phyloP scores from a whole-genome alignment of 1,140 invertebrate species.

The Cydia pomonella region DNA sequence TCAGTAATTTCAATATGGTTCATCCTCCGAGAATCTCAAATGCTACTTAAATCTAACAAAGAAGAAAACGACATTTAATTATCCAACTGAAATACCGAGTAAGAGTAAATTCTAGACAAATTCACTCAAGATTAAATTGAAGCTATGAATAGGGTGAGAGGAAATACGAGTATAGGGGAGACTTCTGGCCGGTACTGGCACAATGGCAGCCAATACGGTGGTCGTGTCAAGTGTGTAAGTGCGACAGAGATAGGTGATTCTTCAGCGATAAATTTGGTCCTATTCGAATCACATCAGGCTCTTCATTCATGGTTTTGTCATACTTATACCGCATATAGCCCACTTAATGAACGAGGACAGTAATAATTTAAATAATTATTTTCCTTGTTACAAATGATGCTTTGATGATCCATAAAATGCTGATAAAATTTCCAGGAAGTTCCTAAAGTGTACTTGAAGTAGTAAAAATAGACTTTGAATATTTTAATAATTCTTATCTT shows the following conservation, averaged over 20 bases:
- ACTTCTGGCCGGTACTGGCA: neutral
- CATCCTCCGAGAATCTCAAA: neutral
- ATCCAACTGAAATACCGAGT: neutral
- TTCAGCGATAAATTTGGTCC: neutral
- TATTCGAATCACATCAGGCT: neutral
- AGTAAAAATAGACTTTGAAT: too few species aligned
- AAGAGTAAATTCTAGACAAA: constrained; percentile 3
- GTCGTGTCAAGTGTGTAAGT: neutral
- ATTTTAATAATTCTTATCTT: too few species aligned
- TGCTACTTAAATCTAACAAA: neutral
- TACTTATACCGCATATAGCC: too few species aligned
- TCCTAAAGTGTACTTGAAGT: too few species aligned
- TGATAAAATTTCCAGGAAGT: too few species aligned
- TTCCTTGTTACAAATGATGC: too few species aligned
- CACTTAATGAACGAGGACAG: too few species aligned
- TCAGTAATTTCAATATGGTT: too few species aligned
- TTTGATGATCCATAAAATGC: too few species aligned
- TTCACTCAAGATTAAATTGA: constrained; percentile 8
- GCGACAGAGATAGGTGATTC: neutral
- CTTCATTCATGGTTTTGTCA: too few species aligned
- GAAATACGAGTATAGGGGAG: neutral
- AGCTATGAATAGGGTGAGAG: constrained; percentile 2
- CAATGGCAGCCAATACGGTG: neutral
- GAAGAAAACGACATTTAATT: neutral
- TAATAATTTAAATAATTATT: too few species aligned